Conservation (phyloP, 2,113 vertebrate genomes). For the Pampusana beccarii region DNA sequence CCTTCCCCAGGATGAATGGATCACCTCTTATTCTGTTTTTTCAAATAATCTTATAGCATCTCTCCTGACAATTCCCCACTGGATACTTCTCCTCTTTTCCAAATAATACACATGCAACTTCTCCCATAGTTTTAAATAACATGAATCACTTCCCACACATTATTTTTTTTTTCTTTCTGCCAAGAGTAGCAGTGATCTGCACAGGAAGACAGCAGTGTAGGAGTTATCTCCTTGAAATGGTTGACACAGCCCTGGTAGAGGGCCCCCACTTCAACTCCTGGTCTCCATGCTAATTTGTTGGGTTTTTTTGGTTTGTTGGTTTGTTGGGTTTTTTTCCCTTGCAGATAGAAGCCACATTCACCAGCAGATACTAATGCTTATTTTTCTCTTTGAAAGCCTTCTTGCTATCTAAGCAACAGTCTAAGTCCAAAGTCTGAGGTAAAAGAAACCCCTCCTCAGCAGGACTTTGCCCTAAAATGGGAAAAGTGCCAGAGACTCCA, state of each 20-base stretch:
- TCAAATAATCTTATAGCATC: background rate
- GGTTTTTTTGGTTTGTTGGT: too few relatives aligned
- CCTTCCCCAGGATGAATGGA: background rate
- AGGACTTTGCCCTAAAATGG: constrained; percentile 29
- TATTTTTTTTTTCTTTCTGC: background rate
- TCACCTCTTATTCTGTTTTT: background rate
- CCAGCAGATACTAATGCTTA: background rate
- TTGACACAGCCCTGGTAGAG: background rate
- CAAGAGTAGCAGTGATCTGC: background rate
- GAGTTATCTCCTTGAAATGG: constrained; percentile 16
- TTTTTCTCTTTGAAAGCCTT: background rate
- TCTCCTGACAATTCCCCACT: background rate
- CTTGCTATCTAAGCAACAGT: background rate
- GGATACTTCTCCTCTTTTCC: background rate
- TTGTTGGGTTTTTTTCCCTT: background rate
- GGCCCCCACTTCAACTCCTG: background rate
- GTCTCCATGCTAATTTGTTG: background rate
- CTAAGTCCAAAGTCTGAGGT: background rate
- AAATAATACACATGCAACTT: background rate
- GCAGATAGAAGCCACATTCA: background rate
- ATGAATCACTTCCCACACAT: background rate
- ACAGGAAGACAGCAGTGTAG: constrained; percentile 14
- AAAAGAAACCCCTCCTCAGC: constrained; percentile 13
- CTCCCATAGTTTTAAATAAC: constrained; percentile 11
- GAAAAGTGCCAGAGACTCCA: constrained; percentile 48